Evolutionary conservation across 2,797 vertebrate genomes (phyloP).

Genomic region (Manis crassicaudata): DNA sequence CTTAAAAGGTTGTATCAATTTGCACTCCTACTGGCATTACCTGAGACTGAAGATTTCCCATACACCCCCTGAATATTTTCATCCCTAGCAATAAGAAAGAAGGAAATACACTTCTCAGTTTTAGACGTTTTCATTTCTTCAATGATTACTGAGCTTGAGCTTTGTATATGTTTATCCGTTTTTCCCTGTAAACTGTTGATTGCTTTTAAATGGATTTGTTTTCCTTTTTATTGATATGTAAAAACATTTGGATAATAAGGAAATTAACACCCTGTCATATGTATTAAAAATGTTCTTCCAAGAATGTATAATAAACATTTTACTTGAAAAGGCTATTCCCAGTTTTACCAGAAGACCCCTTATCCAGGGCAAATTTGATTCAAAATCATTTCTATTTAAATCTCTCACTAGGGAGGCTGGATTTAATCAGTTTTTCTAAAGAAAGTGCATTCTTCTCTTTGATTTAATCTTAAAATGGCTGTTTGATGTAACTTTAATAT

Average conservation of each 20-base stretch:
- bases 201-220: slow-evolving; percentile 32
- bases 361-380: slow-evolving; percentile 61
- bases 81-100: neutral
- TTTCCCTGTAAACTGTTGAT: neutral
- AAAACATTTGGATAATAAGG: slow-evolving; percentile 44
- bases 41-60: neutral
- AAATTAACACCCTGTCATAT: slow-evolving; percentile 29
- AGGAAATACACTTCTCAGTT: slow-evolving; percentile 8
- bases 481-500: slow-evolving; percentile 70
- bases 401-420: slow-evolving; percentile 51
- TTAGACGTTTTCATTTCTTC: slow-evolving; percentile 47
- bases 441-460: slow-evolving; percentile 60
- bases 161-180: neutral
- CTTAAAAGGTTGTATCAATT: slow-evolving; percentile 54
- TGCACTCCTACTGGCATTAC: neutral
- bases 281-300: slow-evolving; percentile 48
- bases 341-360: slow-evolving; percentile 45
- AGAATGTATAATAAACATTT: slow-evolving; percentile 59
- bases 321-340: slow-evolving; percentile 36
- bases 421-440: slow-evolving; percentile 70
- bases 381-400: slow-evolving; percentile 70
- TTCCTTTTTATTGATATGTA: slow-evolving; percentile 32
- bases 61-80: neutral
- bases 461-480: slow-evolving; percentile 70
- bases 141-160: neutral